Base-by-base conservation (phyloP, 1,140 invertebrate genomes). In the Calephelis virginiensis region DNA sequence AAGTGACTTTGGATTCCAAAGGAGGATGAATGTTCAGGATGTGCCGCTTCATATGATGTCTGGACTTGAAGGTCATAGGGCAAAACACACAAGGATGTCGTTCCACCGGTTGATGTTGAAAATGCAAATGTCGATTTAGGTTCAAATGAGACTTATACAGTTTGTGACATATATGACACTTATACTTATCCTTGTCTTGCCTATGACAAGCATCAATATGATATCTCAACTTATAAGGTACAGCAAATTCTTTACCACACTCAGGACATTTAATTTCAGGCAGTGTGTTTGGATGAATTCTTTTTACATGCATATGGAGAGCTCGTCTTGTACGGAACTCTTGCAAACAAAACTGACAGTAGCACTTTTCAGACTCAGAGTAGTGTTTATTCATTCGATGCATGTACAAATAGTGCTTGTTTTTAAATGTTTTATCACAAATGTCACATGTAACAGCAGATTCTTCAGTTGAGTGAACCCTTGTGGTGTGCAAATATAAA, bases 391-490 rank as follows among this genome's bases (percentile, higher is more conserved):
- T 90, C 86, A 90, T 90, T 28, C 85, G 65, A 64, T 90, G 88
- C 88, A 90, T 90, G 66, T 90, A 90, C 3, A 91, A 13, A 64
- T 91, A 91, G 49, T 91, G 89, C 71, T 89, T 91, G 56, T 89
- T 91, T 48, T 91, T 91, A 49, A 87, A 91, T 0, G 84, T 83
- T 65, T 89, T 91, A 67, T 89, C 85, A 37, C 89, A 91, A 12
- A 85, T 82, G 38, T 89, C 76, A 49, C 89, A 91, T 5, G 85
- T 68, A 0, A 90, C 88, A 0, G 86, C 86, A 0, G 86, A 87
- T 4, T 88, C 85, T 62, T 87, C 86, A 0, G 86, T 78, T 0
- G 86, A 89, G 59, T 91, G 88, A 0, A 91, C 88, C 17, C 88
- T 73, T 0, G 88, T 91, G 0, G 85, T 91, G 46, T 89, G 86